Evolutionary conservation across 2,888 invertebrate genomes (phyloP), one percentile per base, ranked within the genome.

Genomic region (Catocala nupta): DNA sequence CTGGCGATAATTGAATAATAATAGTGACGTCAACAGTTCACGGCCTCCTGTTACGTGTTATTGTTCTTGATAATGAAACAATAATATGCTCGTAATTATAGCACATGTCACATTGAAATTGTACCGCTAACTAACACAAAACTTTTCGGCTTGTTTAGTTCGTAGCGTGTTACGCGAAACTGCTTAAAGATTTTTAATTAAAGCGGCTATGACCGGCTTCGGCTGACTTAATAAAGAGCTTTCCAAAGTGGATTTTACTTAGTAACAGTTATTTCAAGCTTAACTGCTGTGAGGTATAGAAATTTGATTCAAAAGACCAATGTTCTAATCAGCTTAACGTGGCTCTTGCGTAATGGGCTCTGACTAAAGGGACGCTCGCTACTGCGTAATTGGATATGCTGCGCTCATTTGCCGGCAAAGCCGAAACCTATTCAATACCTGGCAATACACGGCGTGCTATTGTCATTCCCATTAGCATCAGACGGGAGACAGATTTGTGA

Each of bases 1-100:
- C 80, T 82, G 81, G 81, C 84, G 82, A 87, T 88, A 89, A 90
- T 86, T 89, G 85, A 87, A 87, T 86, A 84, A 85, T 79, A 83
- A 85, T 77, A 68, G 77, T 82, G 81, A 86, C 85, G 85, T 85
- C 83, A 84, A 81, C 80, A 84, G 86, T 88, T 87, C 87, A 83
- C 80, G 85, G 85, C 81, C 85, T 83, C 77, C 70, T 73, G 77
- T 82, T 83, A 81, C 78, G 77, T 77, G 75, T 75, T 81, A 79
- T 79, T 82, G 83, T 82, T 83, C 77, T 78, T 82, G 81, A 83
- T 82, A 82, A 81, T 71, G 69, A 75, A 77, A 73, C 75, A 77
- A 79, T 39, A 39, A 39, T 79, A 79, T 72, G 61, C 71, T 70
- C 57, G 56, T 73, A 73, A 69, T 74, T 75, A 75, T 49, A 73